Evolutionary conservation across 2,888 invertebrate genomes (phyloP).

Genomic region (Apoda limacodes): DNA sequence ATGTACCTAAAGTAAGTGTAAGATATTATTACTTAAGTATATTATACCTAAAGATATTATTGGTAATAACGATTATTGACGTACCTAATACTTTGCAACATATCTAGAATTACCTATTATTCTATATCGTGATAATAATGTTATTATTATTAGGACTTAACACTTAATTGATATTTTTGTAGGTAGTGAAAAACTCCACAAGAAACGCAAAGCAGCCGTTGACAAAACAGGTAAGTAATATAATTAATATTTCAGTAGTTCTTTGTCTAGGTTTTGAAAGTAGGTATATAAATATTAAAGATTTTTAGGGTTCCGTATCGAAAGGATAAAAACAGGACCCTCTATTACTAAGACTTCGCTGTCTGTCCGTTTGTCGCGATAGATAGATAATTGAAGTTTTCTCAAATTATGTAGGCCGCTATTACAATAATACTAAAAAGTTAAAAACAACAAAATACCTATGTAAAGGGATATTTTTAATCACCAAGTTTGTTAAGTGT

Average conservation of each 20-base stretch:
- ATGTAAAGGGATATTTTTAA: slow-evolving; percentile 12
- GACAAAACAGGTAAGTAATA: slow-evolving; percentile 11
- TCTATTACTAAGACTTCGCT: slow-evolving; percentile 2
- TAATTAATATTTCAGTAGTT: slow-evolving; percentile 13
- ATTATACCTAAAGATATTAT: slow-evolving; percentile 13
- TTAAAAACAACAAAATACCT: slow-evolving; percentile 12
- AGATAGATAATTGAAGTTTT: slow-evolving; percentile 13
- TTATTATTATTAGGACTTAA: slow-evolving; percentile 8
- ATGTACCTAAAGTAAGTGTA: slow-evolving; percentile 15
- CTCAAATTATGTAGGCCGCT: slow-evolving; percentile 14
- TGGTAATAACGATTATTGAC: slow-evolving; percentile 14
- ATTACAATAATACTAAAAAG: slow-evolving; percentile 13
- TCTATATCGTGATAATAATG: slow-evolving; percentile 9
- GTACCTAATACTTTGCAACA: slow-evolving; percentile 12
- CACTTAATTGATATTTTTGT: slow-evolving; percentile 7
- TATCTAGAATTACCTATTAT: too few relatives aligned
- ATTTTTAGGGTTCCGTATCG: slow-evolving; percentile 12
- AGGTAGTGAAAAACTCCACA: slow-evolving; percentile 7
- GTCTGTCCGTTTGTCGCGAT: slow-evolving; percentile 3
- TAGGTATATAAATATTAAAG: slow-evolving; percentile 10
- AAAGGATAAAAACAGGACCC: slow-evolving; percentile 11
- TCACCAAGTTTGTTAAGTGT: slow-evolving; percentile 11
- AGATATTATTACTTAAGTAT: slow-evolving; percentile 12
- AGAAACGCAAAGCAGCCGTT: slow-evolving; percentile 9
- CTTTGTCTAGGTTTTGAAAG: slow-evolving; percentile 12